A percentile compares a stretch with the other conserved stretches of the same genome.
Conservation (phyloP, 1,140 invertebrate genomes). For the Euwallacea similis region DNA sequence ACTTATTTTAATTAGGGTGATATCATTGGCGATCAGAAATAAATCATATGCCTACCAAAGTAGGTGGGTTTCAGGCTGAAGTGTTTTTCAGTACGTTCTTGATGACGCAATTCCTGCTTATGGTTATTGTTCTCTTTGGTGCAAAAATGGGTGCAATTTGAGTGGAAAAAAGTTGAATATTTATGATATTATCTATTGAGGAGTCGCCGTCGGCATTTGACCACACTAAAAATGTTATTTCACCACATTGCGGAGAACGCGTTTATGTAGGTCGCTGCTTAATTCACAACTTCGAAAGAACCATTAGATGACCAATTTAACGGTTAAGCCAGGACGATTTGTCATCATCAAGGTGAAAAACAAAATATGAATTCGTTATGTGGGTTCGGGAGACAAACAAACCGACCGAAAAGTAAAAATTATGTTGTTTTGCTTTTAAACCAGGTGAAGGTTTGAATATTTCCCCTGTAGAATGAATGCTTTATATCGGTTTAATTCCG, state of each 20-base stretch:
- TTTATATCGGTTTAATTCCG: too few relatives aligned
- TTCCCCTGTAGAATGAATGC: neutral
- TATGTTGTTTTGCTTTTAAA: conserved; percentile 5
- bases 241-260: too few relatives aligned
- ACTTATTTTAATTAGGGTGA: neutral
- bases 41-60: too few relatives aligned
- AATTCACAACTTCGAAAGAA: conserved; percentile 22
- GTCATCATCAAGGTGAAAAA: conserved; percentile 5
- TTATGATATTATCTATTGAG: too few relatives aligned
- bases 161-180: too few relatives aligned
- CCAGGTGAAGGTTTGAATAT: conserved; percentile 8
- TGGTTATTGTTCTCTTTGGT: too few relatives aligned
- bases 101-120: too few relatives aligned
- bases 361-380: neutral
- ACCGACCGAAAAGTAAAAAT: conserved; percentile 15
- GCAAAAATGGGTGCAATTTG: too few relatives aligned
- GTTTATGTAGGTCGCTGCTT: conserved; percentile 10
- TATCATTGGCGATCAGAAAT: neutral
- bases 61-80: too few relatives aligned
- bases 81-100: too few relatives aligned
- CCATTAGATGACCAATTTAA: conserved; percentile 27
- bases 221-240: too few relatives aligned
- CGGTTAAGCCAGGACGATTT: conserved; percentile 20
- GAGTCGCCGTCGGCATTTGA: too few relatives aligned
- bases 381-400: conserved; percentile 18